These are phyloP conservation scores for Harpagifer antarcticus DNA, from an alignment of 2,797 vertebrate species.

Conservation along the genomic window DNA sequence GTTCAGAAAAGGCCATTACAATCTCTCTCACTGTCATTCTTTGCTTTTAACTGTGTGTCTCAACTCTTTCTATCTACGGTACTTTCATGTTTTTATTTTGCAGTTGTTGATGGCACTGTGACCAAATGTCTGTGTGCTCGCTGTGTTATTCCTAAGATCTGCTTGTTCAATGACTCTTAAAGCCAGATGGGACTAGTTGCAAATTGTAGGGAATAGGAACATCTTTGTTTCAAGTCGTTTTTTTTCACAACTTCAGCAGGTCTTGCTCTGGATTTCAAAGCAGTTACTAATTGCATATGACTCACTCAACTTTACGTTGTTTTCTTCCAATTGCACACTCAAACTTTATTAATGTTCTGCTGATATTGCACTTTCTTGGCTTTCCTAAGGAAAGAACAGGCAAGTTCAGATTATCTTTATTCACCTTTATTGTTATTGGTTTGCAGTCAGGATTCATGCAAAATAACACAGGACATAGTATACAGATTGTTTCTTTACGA, in stretches of 20 bases:
- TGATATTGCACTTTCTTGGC: background rate
- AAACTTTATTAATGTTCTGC: background rate
- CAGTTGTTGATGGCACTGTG: background rate
- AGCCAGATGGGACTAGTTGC: background rate
- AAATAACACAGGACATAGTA: no score
- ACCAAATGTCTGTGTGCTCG: background rate
- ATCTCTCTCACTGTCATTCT: background rate
- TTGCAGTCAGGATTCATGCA: no score
- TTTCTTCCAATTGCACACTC: background rate
- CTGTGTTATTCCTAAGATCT: background rate
- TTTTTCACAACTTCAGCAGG: background rate
- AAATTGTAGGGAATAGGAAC: background rate
- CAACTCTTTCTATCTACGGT: background rate
- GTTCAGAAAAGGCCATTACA: background rate
- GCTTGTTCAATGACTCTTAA: conserved; percentile 7
- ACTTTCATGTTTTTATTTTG: background rate
- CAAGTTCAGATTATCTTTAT: background rate
- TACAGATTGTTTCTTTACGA: no score
- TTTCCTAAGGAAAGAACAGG: conserved; percentile 21
- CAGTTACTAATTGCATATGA: background rate
- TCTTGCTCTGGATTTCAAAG: background rate
- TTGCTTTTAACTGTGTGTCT: background rate
- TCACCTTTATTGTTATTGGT: no score
- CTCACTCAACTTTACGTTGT: background rate
- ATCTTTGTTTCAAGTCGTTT: background rate